phyloP scores from a whole-genome alignment of 2,797 vertebrate genomes.

The Todus mexicanus region DNA sequence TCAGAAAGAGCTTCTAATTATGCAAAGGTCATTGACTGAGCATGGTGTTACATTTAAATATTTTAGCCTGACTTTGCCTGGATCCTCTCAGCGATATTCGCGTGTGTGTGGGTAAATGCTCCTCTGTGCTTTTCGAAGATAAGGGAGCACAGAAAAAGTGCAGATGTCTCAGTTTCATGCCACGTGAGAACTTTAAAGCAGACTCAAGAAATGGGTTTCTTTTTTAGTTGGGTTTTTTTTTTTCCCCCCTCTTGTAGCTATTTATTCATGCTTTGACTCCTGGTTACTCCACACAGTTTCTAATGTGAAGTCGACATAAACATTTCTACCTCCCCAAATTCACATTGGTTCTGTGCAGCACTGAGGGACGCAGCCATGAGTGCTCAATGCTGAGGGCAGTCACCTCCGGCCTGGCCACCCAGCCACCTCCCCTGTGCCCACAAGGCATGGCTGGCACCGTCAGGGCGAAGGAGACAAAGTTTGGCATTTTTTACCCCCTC shows the following conservation, averaged over 20 bases:
- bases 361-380: background rate
- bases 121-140: background rate
- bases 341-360: accelerated
- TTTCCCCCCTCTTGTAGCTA: background rate
- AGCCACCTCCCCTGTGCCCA: background rate
- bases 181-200: background rate
- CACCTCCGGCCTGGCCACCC: background rate
- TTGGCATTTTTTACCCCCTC: background rate
- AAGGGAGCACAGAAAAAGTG: background rate
- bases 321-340: background rate
- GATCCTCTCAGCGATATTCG: background rate
- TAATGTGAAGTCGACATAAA: background rate
- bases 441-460: background rate
- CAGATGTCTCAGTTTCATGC: background rate
- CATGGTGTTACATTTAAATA: background rate
- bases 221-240: background rate
- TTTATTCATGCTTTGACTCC: background rate
- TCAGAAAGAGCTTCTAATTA: constrained; percentile 19
- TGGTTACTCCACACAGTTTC: background rate
- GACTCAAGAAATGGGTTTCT: background rate
- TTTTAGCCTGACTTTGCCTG: background rate
- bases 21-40: constrained; percentile 33
- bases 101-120: background rate
- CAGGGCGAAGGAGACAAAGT: background rate
- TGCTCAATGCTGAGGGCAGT: background rate